A percentile compares a stretch with the other conserved stretches of the same genome.
phyloP scores from a whole-genome alignment of 1,140 invertebrate genomes.

The Hydropsyche tenuis region DNA sequence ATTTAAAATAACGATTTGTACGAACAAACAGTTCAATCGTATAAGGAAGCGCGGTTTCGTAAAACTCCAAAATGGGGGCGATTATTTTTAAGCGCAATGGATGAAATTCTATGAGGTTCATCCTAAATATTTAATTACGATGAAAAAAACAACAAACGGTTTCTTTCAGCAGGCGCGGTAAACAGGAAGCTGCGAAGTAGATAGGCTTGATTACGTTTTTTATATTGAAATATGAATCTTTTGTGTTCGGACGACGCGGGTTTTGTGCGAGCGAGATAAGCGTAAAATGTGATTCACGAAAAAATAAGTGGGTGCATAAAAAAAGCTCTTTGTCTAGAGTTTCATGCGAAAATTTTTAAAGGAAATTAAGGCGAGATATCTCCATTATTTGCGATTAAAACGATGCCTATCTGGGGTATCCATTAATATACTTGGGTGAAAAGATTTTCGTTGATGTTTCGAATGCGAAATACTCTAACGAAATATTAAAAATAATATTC shows the following conservation, averaged over 20 bases:
- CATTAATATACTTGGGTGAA: no score
- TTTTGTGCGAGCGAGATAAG: slow-evolving; percentile 9
- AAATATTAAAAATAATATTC: no score
- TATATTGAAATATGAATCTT: slow-evolving; percentile 31
- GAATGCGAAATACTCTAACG: no score
- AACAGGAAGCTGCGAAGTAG: slow-evolving; percentile 20
- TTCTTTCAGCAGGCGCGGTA: neutral
- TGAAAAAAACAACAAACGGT: slow-evolving; percentile 27
- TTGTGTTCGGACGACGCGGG: neutral
- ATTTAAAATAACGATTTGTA: neutral
- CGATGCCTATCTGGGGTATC: no score
- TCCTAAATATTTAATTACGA: neutral
- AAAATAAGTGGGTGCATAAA: neutral
- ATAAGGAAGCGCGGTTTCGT: neutral
- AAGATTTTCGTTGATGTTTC: no score
- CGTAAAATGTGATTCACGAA: slow-evolving; percentile 9
- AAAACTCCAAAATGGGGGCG: neutral
- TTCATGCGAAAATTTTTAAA: no score
- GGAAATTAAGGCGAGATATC: no score
- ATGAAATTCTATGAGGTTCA: neutral
- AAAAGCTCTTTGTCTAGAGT: no score
- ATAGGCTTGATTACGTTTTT: slow-evolving; percentile 34
- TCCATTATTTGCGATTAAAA: no score
- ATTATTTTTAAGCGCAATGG: no score
- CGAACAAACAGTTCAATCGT: neutral